Evolutionary conservation across 2,888 invertebrate species (phyloP), one percentile per base, ranked within the genome.

Genomic region (Leptopterna dolabrata): DNA sequence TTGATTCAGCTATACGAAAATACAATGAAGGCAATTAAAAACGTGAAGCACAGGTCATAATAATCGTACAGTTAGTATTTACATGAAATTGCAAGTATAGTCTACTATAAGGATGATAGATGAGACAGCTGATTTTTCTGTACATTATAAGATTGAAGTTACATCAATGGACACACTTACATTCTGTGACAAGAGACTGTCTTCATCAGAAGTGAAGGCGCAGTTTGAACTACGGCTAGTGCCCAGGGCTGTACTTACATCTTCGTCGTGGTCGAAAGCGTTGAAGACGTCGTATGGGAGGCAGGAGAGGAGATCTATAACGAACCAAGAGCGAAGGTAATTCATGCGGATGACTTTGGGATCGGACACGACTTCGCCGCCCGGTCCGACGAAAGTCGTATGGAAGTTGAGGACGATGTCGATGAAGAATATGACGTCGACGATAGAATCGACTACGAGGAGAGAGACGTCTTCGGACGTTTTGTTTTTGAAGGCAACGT

Each of bases 351-450:
- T 98, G 91, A 98, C 97, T 93, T 98, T 98, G 24, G 99, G 99
- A 93, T 99, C 99, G 91, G 98, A 98, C 91, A 99, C 99, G 90
- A 99, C 99, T 93, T 97, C 97, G 90, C 97, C 97, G 90, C 97
- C 97, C 87, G 97, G 97, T 80, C 99, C 99, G 91, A 99, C 99
- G 93, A 99, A 99, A 90, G 99, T 99, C 90, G 99, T 99, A 94
- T 99, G 99, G 94, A 99, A 99, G 94, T 99, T 99, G 92, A 99
- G 96, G 92, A 99, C 98, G 93, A 99, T 99, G 94, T 99, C 99
- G 93, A 99, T 98, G 94, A 99, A 99, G 94, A 99, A 99, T 92
- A 99, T 98, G 91, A 99, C 99, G 93, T 99, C 99, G 91, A 99
- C 99, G 92, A 99, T 99, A 90, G 98, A 98, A 93, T 98, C 97